Base-by-base conservation (phyloP, 2,797 vertebrate species). In the Etheostoma nigrum region DNA sequence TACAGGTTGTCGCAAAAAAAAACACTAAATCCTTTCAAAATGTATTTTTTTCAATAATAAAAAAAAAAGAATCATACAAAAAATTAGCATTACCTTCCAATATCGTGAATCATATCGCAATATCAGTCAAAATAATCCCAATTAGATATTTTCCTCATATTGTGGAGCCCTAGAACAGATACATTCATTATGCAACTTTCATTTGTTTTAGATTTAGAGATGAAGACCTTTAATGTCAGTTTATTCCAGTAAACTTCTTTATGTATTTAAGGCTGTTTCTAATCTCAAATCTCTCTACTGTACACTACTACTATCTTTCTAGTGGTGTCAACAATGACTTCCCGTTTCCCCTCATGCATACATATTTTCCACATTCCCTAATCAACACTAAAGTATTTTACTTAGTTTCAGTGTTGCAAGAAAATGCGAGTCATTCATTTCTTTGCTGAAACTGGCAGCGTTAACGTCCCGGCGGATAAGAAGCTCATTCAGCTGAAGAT, bases 341-440 rank as follows among this genome's bases (percentile, higher is more conserved):
- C 66, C 62, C 30, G 70, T 72, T 70, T 63, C 60, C 3, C 3
- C 1, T 30, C 51, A 52, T 36, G 9, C 13, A 19, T 9, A 8
- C 13, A 19, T 6, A 8, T 13, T 4, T 59, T 21, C 23, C 23
- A 30, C 10, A 25, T 44, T 62, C 2, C 9, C 42, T 58, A 1
- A 58, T 58, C 67, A 45, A 10, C 65, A 21, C 42, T 0, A 5
- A 76, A 9, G 18, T 40, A 52, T 64, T 55, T 63, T 27, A 63
- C n/a, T 40, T 3, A 19, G 70, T 75, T 78, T 79, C 51, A 62
- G 23, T 44, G 58, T 16, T 13, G 25, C 13, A 52, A 11, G 5
- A 45, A 51, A 48, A 23, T 1, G 3, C 4, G n/a, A 47, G 1
- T 15, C 9, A 15, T 30, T 30, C 5, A 30, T 30, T 30, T 30